Base-by-base conservation (phyloP, 2,113 vertebrate species). In the Cichladusa arquata region DNA sequence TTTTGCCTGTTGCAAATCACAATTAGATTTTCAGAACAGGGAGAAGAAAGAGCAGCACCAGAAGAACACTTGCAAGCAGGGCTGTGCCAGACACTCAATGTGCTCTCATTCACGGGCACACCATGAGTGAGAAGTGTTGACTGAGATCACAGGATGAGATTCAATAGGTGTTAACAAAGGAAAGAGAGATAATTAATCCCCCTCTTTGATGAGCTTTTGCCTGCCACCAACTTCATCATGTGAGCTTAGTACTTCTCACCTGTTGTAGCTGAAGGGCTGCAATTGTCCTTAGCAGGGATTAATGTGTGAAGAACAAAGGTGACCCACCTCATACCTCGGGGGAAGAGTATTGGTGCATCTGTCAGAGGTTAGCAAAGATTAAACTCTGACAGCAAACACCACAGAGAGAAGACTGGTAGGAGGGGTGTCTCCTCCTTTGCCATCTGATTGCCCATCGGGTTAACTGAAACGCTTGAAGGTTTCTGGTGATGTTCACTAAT, bases 301-400 rank as follows among this genome's bases (percentile, higher is more conserved):
- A 31, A 61, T 0, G 4, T 28, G 28, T 61, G 50, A 90, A 60
- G 1, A 77, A 24, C n/a, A 50, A 60, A 64, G 15, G 14, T 38
- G 34, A 93, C 7, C 47, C 19, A 15, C 36, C 5, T 3, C 12
- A 2, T 24, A 48, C 26, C 19, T 50, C 0, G 0, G 6, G n/a
- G 44, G 34, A 40, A 34, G 67, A 28, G 58, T 9, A 12, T 24
- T 45, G 58, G 29, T 73, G 67, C 47, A 17, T 73, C 50, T 66
- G 14, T 38, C 25, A 44, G 50, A 78, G 64, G 20, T 47, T 22
- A 58, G 76, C 64, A 67, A 82, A 51, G 24, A 22, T 42, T 34
- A 40, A 76, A 78, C 14, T 45, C 17, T 0, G 3, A 40, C 56
- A 78, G 51, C 14, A 42, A 25, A 29, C 0, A 0, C 31, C 12